Evolutionary conservation across 2,888 invertebrate species (phyloP).

Genomic region (Phalera bucephala): DNA sequence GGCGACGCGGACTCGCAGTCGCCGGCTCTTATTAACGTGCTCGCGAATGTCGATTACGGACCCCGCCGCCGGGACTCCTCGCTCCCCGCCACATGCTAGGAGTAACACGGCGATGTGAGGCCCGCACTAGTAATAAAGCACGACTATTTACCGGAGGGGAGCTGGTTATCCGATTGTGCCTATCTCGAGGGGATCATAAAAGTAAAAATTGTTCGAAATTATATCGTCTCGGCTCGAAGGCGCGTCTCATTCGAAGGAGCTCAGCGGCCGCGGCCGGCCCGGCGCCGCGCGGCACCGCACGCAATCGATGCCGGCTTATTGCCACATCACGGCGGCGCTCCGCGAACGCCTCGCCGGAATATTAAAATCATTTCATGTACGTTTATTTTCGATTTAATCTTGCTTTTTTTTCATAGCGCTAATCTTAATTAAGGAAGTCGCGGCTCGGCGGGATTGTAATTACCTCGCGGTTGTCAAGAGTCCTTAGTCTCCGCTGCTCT

Average conservation of each 20-base stretch:
- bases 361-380: not conserved
- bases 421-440: slow-evolving; percentile 7
- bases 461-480: too few relatives aligned
- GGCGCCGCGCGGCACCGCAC: not conserved
- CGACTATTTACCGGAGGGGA: slow-evolving; percentile 1
- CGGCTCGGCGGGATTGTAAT: not conserved
- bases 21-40: not conserved
- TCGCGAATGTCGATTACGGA: not conserved
- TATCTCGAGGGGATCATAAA: slow-evolving; percentile 5
- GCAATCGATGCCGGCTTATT: not conserved
- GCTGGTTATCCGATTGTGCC: slow-evolving; percentile 2
- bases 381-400: not conserved
- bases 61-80: not conserved
- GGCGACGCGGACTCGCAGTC: not conserved
- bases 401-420: slow-evolving; percentile 3
- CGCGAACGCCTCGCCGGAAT: not conserved
- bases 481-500: too few relatives aligned
- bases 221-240: not conserved
- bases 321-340: not conserved
- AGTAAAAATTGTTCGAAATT: not conserved
- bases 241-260: not conserved
- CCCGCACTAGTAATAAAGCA: not conserved
- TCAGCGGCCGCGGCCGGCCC: too few relatives aligned
- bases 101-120: not conserved
- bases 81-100: not conserved